Base-by-base conservation (phyloP, 2,888 invertebrate species). In the Polydrusus tereticollis region DNA sequence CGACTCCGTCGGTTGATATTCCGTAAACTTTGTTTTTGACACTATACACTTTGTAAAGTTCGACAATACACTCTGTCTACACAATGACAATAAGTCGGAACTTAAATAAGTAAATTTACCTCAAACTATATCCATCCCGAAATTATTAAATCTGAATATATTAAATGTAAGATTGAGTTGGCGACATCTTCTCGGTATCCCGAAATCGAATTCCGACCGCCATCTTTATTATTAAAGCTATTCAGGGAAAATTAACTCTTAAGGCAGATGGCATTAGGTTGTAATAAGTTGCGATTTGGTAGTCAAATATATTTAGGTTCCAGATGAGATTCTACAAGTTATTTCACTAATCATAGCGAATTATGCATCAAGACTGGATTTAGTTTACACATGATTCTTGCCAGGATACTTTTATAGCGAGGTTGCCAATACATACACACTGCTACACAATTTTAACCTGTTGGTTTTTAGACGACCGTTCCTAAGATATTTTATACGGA, bases 201-300 rank as follows among this genome's bases (percentile, higher is more conserved):
- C 8, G 43, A 60, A 65, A 71, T 60, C 65, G 45, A 59, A 71
- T 71, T 71, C 60, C 52, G 64, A 47, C 69, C 64, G 47, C 64
- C 50, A 63, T 72, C 72, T 72, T 68, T 69, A 72, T 69, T 72
- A 72, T 72, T 72, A 72, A 72, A 66, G 29, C 68, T 14, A 50
- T 72, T 60, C 72, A 41, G 47, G n/a, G 68, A 68, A 72, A 69
- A 72, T 72, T 72, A 72, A 72, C 64, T 72, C 65, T 16, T 55
- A 18, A 65, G 64, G 64, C 64, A 72, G 72, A 72, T 72, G 72
- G 72, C 69, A 68, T 69, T 59, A 36, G 64, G 64, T 60, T 64
- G 64, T 65, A 68, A 64, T 72, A 72, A 72, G 68, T 72, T 65
- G 69, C 69, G 36, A 72, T 72, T 72, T 72, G 72, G 58, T 64